These are phyloP conservation scores for Octomys mimax DNA, from an alignment of 2,797 vertebrate species.

Conservation along the genomic window DNA sequence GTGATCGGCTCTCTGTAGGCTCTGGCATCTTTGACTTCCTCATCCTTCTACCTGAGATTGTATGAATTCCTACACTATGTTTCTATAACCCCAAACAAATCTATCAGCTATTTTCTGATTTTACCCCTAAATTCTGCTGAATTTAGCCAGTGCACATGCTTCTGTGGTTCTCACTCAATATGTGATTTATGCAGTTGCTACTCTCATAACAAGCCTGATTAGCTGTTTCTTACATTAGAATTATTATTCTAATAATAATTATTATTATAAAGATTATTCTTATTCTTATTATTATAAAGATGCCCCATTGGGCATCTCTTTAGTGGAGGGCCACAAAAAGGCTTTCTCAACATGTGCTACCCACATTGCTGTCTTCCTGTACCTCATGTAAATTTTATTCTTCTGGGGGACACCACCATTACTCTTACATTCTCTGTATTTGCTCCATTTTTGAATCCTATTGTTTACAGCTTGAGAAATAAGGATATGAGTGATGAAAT, in stretches of 20 bases:
- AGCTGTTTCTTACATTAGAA: conserved; percentile 86
- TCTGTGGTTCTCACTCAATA: conserved; percentile 85
- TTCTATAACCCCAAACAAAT: conserved; percentile 88
- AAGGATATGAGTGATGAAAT: conserved; percentile 75
- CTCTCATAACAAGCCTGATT: conserved; percentile 84
- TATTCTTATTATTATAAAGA: no score
- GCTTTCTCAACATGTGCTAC: conserved; percentile 88
- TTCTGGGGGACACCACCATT: conserved; percentile 26
- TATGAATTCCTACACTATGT: conserved; percentile 86
- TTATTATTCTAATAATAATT: conserved; percentile 64
- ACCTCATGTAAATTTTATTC: conserved; percentile 70
- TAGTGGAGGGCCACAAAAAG: conserved; percentile 80
- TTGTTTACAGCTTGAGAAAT: neutral
- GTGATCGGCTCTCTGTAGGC: conserved; percentile 69
- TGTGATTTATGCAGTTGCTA: conserved; percentile 75
- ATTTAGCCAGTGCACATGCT: conserved; percentile 80
- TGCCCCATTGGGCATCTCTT: conserved; percentile 83
- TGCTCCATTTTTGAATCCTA: conserved; percentile 88
- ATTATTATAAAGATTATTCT: no score
- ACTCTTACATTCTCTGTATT: conserved; percentile 69
- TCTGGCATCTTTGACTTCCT: conserved; percentile 71
- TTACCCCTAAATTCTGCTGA: conserved; percentile 83
- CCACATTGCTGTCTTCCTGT: conserved; percentile 87
- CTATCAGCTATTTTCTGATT: conserved; percentile 89
- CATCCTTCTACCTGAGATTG: conserved; percentile 68